Percentiles rank a stretch among this genome's conserved stretches.
Evolutionary conservation across 53 echinoderm and acorn worm genomes (phyloP).

Genomic region (Pentamera pediparva): DNA sequence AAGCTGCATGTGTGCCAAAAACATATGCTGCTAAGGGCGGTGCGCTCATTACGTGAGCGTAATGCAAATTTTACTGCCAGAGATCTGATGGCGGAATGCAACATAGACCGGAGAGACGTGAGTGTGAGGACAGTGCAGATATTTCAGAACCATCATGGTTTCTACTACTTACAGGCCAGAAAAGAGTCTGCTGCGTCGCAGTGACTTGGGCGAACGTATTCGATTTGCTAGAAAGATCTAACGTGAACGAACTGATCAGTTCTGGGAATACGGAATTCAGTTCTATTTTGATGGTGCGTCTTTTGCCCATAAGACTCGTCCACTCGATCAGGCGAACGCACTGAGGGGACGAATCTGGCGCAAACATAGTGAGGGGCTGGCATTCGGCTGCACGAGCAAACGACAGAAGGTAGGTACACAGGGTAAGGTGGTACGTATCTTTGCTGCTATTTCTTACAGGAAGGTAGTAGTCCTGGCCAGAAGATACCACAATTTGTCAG

Average conservation of each 20-base stretch:
- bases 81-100: too few relatives aligned
- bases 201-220: too few relatives aligned
- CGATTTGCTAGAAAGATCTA: neutral
- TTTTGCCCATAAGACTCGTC: neutral
- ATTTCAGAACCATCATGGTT: too few relatives aligned
- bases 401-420: neutral
- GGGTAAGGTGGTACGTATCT: too few relatives aligned
- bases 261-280: neutral
- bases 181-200: too few relatives aligned
- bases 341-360: neutral
- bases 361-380: neutral
- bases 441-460: too few relatives aligned
- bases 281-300: neutral
- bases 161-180: neutral
- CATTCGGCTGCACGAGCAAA: neutral
- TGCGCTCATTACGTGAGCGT: neutral
- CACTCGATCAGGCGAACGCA: neutral
- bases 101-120: too few relatives aligned
- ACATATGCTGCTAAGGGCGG: too few relatives aligned
- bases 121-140: too few relatives aligned
- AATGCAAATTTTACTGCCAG: too few relatives aligned
- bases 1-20: slow-evolving; percentile 6
- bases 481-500: neutral
- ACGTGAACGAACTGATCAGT: neutral
- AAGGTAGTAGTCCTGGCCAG: neutral